Base-by-base conservation (phyloP, 1,140 invertebrate species). In the Neodiprion virginianus region DNA sequence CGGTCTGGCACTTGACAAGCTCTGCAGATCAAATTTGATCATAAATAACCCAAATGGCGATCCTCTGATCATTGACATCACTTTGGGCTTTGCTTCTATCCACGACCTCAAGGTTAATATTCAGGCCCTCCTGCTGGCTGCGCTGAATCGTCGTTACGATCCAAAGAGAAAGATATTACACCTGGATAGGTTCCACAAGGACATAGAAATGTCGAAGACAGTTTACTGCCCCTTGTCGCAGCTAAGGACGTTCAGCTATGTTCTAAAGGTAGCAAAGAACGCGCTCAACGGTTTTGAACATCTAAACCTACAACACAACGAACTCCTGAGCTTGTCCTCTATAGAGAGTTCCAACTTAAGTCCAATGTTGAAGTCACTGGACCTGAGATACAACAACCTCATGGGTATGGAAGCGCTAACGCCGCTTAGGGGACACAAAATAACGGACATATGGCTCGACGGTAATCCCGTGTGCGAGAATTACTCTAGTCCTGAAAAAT, bases 211-310 rank as follows among this genome's bases (percentile, higher is more conserved):
- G n/a, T 79, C 74, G 0, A 87, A 88, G 48, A 82, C 65, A 0
- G 79, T 87, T 7, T 90, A 88, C 76, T 90, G 88, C 74, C 86
- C 89, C 0, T 72, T 91, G 14, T 88, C 88, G 0, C 89, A 90
- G 71, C 80, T 80, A 1, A 87, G 85, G 78, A 86, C 87, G 17
- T 84, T 90, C 40, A 85, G 76, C 69, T 88, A 89, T 75, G 85
- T 90, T 48, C 76, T 91, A 21, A 89, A 89, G 73, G 76, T 91
- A 1, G 83, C 85, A 1, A 87, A 88, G 71, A 84, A 75, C 28
- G 77, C 84, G 7, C 69, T 88, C 10, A 76, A 84, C 0, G 74
- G 74, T 10, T 78, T 88, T 10, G 84, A 89, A 75, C 40, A 81
- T 21, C 67, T 90, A 5, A 87, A 85, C 75, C 78, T 91, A 65